Base-by-base conservation (phyloP, 2,797 vertebrate species). In the Erpetoichthys calabaricus region DNA sequence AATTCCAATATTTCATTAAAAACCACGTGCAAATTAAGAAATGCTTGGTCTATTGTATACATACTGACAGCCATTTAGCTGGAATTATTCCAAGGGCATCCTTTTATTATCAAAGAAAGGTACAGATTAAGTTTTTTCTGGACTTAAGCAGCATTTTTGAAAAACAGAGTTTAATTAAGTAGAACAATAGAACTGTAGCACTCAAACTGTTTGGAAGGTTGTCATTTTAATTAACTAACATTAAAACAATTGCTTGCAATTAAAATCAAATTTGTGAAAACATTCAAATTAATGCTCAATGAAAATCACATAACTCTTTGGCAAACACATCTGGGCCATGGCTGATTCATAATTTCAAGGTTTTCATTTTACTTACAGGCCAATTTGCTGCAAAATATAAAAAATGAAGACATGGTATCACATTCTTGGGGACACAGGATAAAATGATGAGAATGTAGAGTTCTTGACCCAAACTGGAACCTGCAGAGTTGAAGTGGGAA, bases 31-130 rank as follows among this genome's bases (percentile, higher is more conserved):
- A 51, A 51, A 51, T n/a, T 51, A 51, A 51, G 8, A 51, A 51
- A 51, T 25, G 41, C 41, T 51, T 86, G 82, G 82, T 80, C 77
- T 75, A 73, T 78, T 72, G 81, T 75, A 77, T 74, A 82, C 78
- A 77, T 83, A 77, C 79, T 79, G 71, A 71, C 71, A 81, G 84
- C 83, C 81, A 85, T 71, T 73, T 75, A 70, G 71, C 75, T 83
- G 75, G 78, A 82, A 80, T 75, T 80, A 79, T 79, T 85, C 83
- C 87, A 92, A 92, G 88, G 90, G 85, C 85, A 63, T 70, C 69
- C 70, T 80, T 84, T 90, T 87, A 86, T 71, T 47, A 51, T 66
- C 65, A 73, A 71, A 82, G 74, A 76, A 76, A 83, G 76, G 78
- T 82, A 77, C 70, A 79, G 73, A 79, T 81, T 79, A 85, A 85